Evolutionary conservation across 2,888 invertebrate species (phyloP).

Genomic region (Heteromyza rotundicornis): DNA sequence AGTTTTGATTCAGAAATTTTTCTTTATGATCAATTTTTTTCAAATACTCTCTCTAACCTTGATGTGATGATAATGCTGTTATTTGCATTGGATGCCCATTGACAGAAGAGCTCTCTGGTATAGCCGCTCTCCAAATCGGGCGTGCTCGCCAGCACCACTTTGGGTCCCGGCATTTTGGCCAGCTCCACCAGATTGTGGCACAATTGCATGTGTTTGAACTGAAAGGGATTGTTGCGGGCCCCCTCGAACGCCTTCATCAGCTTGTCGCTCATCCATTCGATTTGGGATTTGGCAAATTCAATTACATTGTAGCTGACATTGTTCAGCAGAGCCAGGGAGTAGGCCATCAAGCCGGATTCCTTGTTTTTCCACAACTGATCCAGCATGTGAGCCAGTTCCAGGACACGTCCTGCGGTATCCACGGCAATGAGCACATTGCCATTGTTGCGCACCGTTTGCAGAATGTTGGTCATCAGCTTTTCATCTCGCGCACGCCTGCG

Average conservation of each 20-base stretch:
- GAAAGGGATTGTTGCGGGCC: slow-evolving; percentile 93
- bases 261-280: slow-evolving; percentile 99
- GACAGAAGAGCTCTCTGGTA: slow-evolving; percentile 90
- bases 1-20: background rate
- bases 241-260: slow-evolving; percentile 91
- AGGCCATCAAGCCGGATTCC: slow-evolving; percentile 93
- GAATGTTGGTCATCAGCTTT: slow-evolving; percentile 93
- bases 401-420: slow-evolving; percentile 95
- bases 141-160: slow-evolving; percentile 93
- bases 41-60: slow-evolving; percentile 65
- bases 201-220: slow-evolving; percentile 89
- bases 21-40: background rate
- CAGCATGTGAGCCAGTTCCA: slow-evolving; percentile 96
- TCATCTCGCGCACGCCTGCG: slow-evolving; percentile 91
- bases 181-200: slow-evolving; percentile 93
- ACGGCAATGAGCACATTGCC: slow-evolving; percentile 96
- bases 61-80: slow-evolving; percentile 95
- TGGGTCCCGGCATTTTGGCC: slow-evolving; percentile 84
- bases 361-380: slow-evolving; percentile 94
- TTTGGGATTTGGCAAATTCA: slow-evolving; percentile 98
- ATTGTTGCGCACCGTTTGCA: slow-evolving; percentile 90
- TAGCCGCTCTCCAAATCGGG: slow-evolving; percentile 96
- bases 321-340: slow-evolving; percentile 90
- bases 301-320: slow-evolving; percentile 98
- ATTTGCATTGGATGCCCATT: slow-evolving; percentile 90